Conservation (phyloP, 1,140 invertebrate genomes). For the Rhagoletis pomonella region DNA sequence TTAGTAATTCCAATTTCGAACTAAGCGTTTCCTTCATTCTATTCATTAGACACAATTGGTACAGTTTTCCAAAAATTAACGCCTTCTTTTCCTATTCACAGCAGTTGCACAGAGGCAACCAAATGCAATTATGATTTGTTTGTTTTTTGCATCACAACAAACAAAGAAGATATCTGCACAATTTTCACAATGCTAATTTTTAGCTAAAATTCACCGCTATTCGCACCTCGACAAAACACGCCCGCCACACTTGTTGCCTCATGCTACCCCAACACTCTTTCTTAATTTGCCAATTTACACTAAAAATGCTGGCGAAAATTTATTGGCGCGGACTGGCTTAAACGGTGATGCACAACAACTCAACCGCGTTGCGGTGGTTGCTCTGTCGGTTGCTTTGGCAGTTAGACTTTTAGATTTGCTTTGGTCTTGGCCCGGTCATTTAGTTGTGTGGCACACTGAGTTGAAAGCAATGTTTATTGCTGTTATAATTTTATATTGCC, state of each 20-base stretch:
- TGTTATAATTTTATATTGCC: background rate
- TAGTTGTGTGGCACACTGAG: background rate
- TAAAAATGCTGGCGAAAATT: background rate
- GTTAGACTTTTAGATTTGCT: background rate
- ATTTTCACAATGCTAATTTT: constrained; percentile 10
- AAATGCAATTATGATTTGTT: no score
- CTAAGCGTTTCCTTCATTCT: no score
- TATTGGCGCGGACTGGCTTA: background rate
- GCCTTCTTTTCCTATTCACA: no score
- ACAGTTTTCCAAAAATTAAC: no score
- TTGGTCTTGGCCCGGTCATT: constrained; percentile 38
- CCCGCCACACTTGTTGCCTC: constrained; percentile 1
- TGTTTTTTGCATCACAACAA: no score
- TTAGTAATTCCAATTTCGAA: no score
- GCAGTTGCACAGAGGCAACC: no score
- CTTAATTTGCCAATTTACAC: constrained; percentile 20
- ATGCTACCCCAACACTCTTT: background rate
- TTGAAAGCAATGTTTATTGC: background rate
- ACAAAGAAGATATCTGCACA: background rate
- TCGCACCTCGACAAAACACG: background rate
- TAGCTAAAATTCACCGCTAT: background rate
- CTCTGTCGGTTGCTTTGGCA: background rate
- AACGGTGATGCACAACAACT: background rate
- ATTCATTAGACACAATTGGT: no score
- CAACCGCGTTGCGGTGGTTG: background rate